Evolutionary conservation across 2,113 vertebrate genomes (phyloP).

Genomic region (Psilopsiagon aurifrons): DNA sequence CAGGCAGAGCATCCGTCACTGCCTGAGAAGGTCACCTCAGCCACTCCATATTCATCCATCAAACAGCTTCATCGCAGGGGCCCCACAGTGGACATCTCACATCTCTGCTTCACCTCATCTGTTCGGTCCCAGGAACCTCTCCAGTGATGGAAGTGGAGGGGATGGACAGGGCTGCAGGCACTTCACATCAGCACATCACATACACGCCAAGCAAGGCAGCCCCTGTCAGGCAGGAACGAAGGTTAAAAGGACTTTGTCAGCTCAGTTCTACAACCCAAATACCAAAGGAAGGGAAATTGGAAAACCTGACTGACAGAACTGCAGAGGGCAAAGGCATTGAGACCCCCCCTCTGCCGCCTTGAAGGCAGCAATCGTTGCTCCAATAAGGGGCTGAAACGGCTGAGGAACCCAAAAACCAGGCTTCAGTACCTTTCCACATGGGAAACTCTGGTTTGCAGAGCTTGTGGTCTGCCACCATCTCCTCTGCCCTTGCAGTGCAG

Average conservation of each 20-base stretch:
- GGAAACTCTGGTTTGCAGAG: not conserved
- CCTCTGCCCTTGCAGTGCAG: not conserved
- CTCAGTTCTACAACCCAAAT: not conserved
- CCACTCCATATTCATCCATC: not conserved
- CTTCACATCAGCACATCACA: not conserved
- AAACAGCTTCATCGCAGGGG: rapidly evolving
- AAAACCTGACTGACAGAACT: not conserved
- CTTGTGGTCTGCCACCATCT: not conserved
- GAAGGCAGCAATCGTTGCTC: not conserved
- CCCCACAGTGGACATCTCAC: rapidly evolving
- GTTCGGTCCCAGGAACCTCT: not conserved
- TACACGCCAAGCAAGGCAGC: rapidly evolving
- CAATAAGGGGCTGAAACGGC: rapidly evolving
- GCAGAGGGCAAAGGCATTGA: not conserved
- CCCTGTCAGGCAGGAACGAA: not conserved
- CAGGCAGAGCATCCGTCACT: not conserved
- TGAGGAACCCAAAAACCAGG: not conserved
- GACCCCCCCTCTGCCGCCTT: not conserved
- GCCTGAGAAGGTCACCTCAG: not conserved
- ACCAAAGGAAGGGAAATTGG: not conserved
- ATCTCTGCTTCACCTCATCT: not conserved
- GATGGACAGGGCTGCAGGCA: not conserved
- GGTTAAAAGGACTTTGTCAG: not conserved
- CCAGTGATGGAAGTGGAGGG: not conserved
- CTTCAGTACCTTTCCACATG: rapidly evolving